phyloP scores from a whole-genome alignment of 2,113 vertebrate genomes.

The Ranitomeya imitator region DNA sequence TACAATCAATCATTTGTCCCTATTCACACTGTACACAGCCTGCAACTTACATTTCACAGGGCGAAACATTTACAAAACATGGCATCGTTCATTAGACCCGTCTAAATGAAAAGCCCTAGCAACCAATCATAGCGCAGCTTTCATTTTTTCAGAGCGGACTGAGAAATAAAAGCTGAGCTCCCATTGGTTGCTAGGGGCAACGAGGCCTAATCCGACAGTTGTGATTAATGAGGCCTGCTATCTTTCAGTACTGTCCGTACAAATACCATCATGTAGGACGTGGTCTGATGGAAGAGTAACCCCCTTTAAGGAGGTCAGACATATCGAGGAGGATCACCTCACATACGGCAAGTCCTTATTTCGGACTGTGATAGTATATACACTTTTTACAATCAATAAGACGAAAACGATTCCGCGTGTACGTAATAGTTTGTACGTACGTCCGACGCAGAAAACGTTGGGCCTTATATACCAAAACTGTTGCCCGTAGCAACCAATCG shows the following conservation, averaged over 20 bases:
- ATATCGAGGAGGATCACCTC: background rate
- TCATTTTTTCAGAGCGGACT: background rate
- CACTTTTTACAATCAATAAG: background rate
- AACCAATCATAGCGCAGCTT: background rate
- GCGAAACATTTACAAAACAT: background rate
- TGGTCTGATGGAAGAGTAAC: background rate
- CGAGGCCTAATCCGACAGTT: background rate
- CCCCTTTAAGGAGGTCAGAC: background rate
- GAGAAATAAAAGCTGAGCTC: background rate
- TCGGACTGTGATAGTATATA: background rate
- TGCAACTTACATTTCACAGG: background rate
- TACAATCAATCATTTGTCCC: background rate
- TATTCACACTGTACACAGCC: slow-evolving; percentile 2
- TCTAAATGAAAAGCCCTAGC: background rate
- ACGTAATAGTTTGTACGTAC: background rate
- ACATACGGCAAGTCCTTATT: background rate
- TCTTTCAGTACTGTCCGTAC: background rate
- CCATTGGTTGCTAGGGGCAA: background rate
- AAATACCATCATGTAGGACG: background rate
- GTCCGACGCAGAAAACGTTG: background rate
- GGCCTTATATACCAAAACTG: background rate
- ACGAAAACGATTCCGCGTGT: background rate
- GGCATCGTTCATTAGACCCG: background rate
- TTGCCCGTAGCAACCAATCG: background rate
- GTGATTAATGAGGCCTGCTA: background rate